phyloP scores from a whole-genome alignment of 2,113 vertebrate genomes.

The Microtus oregoni region DNA sequence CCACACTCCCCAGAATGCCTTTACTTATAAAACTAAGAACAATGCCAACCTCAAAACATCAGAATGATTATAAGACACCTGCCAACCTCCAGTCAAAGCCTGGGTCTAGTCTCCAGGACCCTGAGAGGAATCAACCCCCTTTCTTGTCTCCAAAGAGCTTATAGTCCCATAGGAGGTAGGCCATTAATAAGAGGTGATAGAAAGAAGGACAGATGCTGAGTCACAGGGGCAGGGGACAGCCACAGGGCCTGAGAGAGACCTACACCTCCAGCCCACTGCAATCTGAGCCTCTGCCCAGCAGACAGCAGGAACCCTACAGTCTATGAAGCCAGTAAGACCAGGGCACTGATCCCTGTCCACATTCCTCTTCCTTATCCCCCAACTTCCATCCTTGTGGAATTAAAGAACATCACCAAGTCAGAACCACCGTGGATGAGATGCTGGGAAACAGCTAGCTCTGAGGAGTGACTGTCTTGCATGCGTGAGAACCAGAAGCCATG shows the following conservation, averaged over 20 bases:
- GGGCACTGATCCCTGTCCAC: not conserved
- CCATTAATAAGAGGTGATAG: too few species aligned
- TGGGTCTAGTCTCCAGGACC: not conserved
- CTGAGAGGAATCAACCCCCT: not conserved
- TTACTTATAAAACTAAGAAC: not conserved
- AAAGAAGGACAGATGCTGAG: accelerated
- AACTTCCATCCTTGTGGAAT: not conserved
- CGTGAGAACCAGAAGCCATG: not conserved
- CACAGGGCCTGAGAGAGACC: not conserved
- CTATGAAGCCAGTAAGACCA: not conserved
- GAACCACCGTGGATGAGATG: not conserved
- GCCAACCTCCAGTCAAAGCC: not conserved
- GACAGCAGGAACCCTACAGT: not conserved
- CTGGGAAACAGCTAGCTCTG: not conserved
- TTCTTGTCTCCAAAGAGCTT: not conserved
- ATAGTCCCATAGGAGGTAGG: not conserved
- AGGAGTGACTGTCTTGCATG: not conserved
- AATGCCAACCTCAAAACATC: not conserved
- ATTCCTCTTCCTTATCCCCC: not conserved
- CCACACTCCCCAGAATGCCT: too few species aligned
- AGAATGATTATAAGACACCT: not conserved
- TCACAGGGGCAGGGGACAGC: not conserved
- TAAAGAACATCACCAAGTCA: not conserved
- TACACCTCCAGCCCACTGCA: not conserved
- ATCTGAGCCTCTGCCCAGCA: not conserved